Percentiles rank a stretch among this genome's conserved stretches.
Evolutionary conservation across 2,888 invertebrate species (phyloP).

Genomic region (Chymomyza amoena): DNA sequence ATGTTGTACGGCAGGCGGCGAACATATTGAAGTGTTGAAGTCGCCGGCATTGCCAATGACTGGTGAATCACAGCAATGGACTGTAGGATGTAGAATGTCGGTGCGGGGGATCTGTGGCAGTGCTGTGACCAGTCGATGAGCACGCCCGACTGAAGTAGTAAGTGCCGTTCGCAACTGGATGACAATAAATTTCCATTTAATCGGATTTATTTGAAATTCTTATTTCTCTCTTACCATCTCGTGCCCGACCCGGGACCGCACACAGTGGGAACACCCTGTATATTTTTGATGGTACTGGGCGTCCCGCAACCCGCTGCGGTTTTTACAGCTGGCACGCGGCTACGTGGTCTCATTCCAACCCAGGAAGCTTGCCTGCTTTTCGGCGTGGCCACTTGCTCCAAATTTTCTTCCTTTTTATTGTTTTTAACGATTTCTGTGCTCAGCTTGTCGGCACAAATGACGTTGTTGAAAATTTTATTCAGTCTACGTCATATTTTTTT

Average conservation of each 20-base stretch:
- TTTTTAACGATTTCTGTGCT: slow-evolving; percentile 52
- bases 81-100: slow-evolving; percentile 5
- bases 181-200: slow-evolving; percentile 75
- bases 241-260: background rate
- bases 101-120: slow-evolving; percentile 15
- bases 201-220: slow-evolving; percentile 76
- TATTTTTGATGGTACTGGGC: background rate
- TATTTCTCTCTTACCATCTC: slow-evolving; percentile 49
- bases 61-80: slow-evolving; percentile 21
- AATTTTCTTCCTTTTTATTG: slow-evolving; percentile 43
- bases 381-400: slow-evolving; percentile 46
- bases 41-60: slow-evolving; percentile 34
- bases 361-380: slow-evolving; percentile 5
- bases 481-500: slow-evolving; percentile 19
- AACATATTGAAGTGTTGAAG: slow-evolving; percentile 71
- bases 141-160: slow-evolving; percentile 70
- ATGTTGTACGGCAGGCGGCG: slow-evolving; percentile 63
- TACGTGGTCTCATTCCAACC: slow-evolving; percentile 1
- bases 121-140: slow-evolving; percentile 57
- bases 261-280: background rate
- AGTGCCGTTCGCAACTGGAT: slow-evolving; percentile 73
- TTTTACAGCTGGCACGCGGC: slow-evolving; percentile 34
- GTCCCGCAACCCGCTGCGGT: slow-evolving; percentile 36
- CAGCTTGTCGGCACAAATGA: slow-evolving; percentile 40
- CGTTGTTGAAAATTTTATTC: slow-evolving; percentile 52